Evolutionary conservation across 2,113 vertebrate genomes (phyloP), one percentile per base, ranked within the genome.

Genomic region (Prinia subflava): DNA sequence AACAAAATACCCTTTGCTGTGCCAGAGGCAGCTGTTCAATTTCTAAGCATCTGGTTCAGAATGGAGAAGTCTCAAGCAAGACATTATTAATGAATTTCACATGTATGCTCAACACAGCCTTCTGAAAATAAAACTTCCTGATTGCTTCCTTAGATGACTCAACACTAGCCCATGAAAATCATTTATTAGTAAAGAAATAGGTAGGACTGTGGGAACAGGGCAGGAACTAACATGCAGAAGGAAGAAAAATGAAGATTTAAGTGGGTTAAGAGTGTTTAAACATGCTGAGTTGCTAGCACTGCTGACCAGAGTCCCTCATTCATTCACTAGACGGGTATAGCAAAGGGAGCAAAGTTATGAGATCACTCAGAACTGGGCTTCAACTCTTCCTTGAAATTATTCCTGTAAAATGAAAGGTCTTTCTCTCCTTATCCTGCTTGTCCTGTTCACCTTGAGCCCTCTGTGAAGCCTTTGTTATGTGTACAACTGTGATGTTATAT

Each of bases 1-100:
- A 95, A 84, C 31, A 95, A 96, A 96, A 96, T 96, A 95, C 88
- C 90, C 85, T 84, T 75, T 84, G 83, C 83, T 82, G 83, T 96
- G 94, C 95, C 92, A 95, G 86, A 83, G 88, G 83, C 96, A 96
- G 92, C 88, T 88, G 86, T 87, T 96, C 73, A 81, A 2, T 96
- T 96, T 94, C 62, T 74, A 62, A 90, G 73, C 93, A 89, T 96
- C 90, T 96, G 76, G 52, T 83, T 79, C 80, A 96, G 86, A 94
- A 94, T 83, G 77, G 77, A 93, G 76, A 92, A 84, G 50, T 88
- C 73, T 90, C 57, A 74, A 82, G 90, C 64, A 93, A 90, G 90
- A 57, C 49, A 28, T 83, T 70, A 67, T 73, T 95, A 96, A 96
- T 96, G 93, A 90, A 90, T 75, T 92, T 93, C 71, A 84, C 68